Evolutionary conservation across 2,797 vertebrate genomes (phyloP), one percentile per base, ranked within the genome.

Genomic region (Pseudotriccus pelzelni): DNA sequence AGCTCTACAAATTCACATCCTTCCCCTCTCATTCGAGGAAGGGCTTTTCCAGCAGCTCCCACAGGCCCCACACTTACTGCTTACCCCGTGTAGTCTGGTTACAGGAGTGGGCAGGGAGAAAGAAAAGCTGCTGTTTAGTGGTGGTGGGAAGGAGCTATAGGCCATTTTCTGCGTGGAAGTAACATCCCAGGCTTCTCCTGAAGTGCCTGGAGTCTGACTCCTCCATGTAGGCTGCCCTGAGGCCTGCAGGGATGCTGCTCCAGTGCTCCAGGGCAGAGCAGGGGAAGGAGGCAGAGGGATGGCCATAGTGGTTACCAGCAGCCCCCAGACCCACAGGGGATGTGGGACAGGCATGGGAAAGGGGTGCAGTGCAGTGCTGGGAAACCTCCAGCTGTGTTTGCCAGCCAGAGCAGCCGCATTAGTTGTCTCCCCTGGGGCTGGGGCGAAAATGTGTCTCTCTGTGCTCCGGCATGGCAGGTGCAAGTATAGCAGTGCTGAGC

Each of bases 1-100:
- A 94, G 50, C 87, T 68, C 43, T 69, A 55, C 36, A 43, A 47
- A 50, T 37, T 43, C 44, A 39, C 36, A 3, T 28, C 39, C 22
- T 69, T 1, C 0, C 6, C 19, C 5, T 59, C 36, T 77, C 28
- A 67, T 46, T 60, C 41, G 22, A 62, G n/a, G 21, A n/a, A 69
- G 30, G 39, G 20, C 25, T 72, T 70, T 75, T n/a, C 24, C 5
- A 6, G 32, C 78, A 56, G 41, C 62, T 84, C 9, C 21, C 46
- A 36, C 2, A 1, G 0, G 0, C 27, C n/a, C 18, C 1, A 0
- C 3, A 4, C 10, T 50, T 56, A 50, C 62, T n/a, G 32, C 62
- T 55, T 23, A 4, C 17, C 28, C 37, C 9, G 1, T 2, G 19
- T 37, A 19, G 7, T 62, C 37, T 11, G 37, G 37, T 9, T 37